Conservation (phyloP, 1,140 invertebrate genomes). For the Ruditapes philippinarum region DNA sequence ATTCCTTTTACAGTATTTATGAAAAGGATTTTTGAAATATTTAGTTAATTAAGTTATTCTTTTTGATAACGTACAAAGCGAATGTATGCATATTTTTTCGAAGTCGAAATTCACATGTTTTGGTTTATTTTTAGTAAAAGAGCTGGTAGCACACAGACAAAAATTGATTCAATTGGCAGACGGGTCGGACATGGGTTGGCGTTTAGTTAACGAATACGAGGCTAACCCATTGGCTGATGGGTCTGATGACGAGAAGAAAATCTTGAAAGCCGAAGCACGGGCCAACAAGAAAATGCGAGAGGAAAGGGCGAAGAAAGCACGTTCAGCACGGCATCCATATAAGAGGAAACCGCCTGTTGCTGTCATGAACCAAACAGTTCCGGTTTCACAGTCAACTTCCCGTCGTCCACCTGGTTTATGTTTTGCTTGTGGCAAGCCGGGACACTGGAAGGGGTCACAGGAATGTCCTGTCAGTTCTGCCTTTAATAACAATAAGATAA, state of each 20-base stretch:
- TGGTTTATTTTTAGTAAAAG: neutral
- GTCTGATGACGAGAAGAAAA: neutral
- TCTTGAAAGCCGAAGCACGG: neutral
- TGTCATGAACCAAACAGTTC: neutral
- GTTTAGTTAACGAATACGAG: neutral
- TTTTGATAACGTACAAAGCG: too few species aligned
- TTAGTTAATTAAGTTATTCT: too few species aligned
- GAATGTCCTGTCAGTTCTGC: neutral
- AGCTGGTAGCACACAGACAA: neutral
- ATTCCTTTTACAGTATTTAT: too few species aligned
- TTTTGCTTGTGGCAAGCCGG: neutral
- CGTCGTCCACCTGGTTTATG: neutral
- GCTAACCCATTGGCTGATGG: neutral
- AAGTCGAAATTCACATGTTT: neutral
- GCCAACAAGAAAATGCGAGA: neutral
- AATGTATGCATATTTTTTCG: too few species aligned
- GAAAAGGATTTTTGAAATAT: too few species aligned
- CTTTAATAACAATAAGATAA: neutral
- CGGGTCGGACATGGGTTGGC: neutral
- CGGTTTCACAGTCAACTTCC: neutral
- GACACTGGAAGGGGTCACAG: neutral
- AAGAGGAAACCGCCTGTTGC: too few species aligned
- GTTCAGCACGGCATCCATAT: neutral
- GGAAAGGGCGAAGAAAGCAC: neutral
- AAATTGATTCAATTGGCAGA: neutral